A percentile compares a stretch with the other conserved stretches of the same genome.
These are phyloP conservation scores for Drosophila nasuta DNA, from an alignment of 1,140 invertebrate species.

Conservation along the genomic window DNA sequence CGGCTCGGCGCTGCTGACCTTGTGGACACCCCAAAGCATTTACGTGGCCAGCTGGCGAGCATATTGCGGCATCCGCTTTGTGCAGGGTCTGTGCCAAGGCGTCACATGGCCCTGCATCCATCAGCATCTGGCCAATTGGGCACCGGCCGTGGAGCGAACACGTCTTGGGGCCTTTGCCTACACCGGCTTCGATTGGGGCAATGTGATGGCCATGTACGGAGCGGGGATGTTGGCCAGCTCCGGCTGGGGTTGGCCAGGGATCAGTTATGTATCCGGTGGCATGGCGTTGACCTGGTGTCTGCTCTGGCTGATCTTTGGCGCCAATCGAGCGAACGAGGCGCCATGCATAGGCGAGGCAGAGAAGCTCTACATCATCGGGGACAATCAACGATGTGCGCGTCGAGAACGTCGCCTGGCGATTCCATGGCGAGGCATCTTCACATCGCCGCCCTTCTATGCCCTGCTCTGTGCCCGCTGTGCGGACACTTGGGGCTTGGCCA, in stretches of 20 bases:
- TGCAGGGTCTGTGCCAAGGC: constrained; percentile 92
- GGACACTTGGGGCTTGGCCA: constrained; percentile 97
- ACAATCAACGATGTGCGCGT: constrained; percentile 47
- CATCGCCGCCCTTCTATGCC: constrained; percentile 92
- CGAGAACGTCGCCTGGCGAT: constrained; percentile 47
- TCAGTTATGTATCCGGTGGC: constrained; percentile 91
- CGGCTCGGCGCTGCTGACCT: constrained; percentile 86
- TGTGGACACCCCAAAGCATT: constrained; percentile 84
- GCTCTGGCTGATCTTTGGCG: constrained; percentile 88
- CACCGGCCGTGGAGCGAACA: constrained; percentile 87
- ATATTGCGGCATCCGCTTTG: constrained; percentile 87
- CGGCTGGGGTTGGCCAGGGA: constrained; percentile 89
- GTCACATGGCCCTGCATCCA: constrained; percentile 92
- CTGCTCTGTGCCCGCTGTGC: constrained; percentile 94
- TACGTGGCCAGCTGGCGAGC: constrained; percentile 87
- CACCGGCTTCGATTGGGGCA: constrained; percentile 90
- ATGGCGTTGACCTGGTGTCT: constrained; percentile 87
- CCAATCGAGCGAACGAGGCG: constrained; percentile 88
- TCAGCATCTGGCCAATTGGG: constrained; percentile 86
- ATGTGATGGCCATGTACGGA: constrained; percentile 88
- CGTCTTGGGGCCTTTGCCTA: constrained; percentile 87
- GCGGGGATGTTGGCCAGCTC: constrained; percentile 89
- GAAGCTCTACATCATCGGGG: constrained; percentile 86
- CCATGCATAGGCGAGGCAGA: constrained; percentile 87
- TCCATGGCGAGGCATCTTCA: constrained; percentile 93